Percentiles rank a stretch among this genome's conserved stretches.
Conservation (phyloP, 2,888 invertebrate genomes). For the Galeruca laticollis region DNA sequence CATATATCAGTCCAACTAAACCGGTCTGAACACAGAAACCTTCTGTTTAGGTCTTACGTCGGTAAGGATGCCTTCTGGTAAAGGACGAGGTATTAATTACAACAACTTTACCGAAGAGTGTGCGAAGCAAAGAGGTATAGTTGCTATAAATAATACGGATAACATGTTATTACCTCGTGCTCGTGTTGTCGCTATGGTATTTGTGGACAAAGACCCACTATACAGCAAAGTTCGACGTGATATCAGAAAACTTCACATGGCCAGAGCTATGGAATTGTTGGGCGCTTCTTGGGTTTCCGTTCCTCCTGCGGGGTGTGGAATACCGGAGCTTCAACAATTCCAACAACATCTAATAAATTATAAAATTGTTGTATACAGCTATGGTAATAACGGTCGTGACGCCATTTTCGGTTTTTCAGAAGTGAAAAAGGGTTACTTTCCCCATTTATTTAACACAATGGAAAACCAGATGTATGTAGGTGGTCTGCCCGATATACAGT, state of each 20-base stretch:
- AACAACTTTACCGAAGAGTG: constrained; percentile 42
- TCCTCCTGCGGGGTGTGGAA: constrained; percentile 22
- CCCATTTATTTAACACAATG: constrained; percentile 45
- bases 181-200: constrained; percentile 38
- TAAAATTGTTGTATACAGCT: too few relatives aligned
- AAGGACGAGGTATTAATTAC: not conserved
- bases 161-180: constrained; percentile 41
- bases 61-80: constrained; percentile 24
- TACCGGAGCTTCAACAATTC: too few relatives aligned
- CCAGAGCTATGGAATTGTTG: constrained; percentile 24
- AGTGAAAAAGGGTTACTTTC: constrained; percentile 51
- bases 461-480: constrained; percentile 38
- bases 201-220: constrained; percentile 33
- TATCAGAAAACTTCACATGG: too few relatives aligned
- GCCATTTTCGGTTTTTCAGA: constrained; percentile 28
- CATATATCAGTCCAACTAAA: constrained; percentile 31
- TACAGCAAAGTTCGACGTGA: too few relatives aligned
- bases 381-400: constrained; percentile 37
- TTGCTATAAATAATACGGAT: constrained; percentile 44
- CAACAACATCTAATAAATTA: too few relatives aligned
- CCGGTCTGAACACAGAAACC: constrained; percentile 41
- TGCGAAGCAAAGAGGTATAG: constrained; percentile 18
- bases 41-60: constrained; percentile 38
- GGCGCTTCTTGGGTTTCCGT: constrained; percentile 22
- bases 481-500: constrained; percentile 28